Base-by-base conservation (phyloP, 2,797 vertebrate species). In the Alauda arvensis region DNA sequence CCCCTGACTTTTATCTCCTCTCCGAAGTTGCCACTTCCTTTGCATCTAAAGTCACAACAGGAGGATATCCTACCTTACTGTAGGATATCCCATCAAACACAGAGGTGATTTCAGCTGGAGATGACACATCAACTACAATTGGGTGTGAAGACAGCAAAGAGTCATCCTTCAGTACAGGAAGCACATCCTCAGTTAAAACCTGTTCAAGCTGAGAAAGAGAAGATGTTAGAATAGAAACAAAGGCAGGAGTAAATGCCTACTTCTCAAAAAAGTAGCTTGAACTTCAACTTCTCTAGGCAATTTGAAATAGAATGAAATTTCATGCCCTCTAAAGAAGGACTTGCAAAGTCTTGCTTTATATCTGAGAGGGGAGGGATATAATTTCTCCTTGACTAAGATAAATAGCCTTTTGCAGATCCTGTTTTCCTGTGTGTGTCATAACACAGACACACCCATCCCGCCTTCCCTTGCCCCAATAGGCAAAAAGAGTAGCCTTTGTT, bases 61-160 rank as follows among this genome's bases (percentile, higher is more conserved):
- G 9, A 34, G 5, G 3, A 24, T 61, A 24, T 29, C 86, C 17
- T 91, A 99, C 99, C 98, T 99, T 99, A 95, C 96, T 99, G 86
- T 99, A 99, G 40, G 99, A 99, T 90, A 99, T 99, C 59, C 96
- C 96, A 56, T 99, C 99, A 96, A 99, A 99, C 78, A 99, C 99
- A 31, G 99, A 99, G 5, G 99, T 99, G 81, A 99, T 99, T 97
- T 99, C 98, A 66, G 97, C 98, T 18, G 98, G 98, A 9, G 97
- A 98, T 3, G 98, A 97, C 66, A 99, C 99, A 0, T 93, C 9
- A 18, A 98, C 97, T 26, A 99, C 98, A 85, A 99, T 97, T 1
- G 99, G 97, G 72, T 99, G 99, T 42, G 99, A 99, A 60, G 99
- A 98, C 31, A 98, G 93, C 49, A 99, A 96, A 46, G 98, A 98